Conservation (phyloP, 2,113 vertebrate species). For the Brienomyrus brachyistius region DNA sequence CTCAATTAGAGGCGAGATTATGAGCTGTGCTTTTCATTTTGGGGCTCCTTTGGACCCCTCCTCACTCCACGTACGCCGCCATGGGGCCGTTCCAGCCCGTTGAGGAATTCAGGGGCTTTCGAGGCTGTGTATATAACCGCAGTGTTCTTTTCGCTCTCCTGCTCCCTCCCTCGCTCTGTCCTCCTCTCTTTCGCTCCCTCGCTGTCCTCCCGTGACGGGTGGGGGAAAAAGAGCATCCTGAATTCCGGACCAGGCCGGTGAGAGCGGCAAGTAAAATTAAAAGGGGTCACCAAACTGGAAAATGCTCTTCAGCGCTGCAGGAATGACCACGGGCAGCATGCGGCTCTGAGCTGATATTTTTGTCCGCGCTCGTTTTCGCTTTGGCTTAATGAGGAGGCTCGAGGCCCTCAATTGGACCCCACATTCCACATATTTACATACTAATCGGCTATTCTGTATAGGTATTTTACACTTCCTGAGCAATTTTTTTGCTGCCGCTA, state of each 20-base stretch:
- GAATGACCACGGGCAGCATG: neutral
- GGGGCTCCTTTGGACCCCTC: conserved; percentile 33
- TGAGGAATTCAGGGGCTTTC: conserved; percentile 57
- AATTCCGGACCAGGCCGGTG: conserved; percentile 22
- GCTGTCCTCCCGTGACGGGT: conserved; percentile 19
- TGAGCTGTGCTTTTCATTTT: conserved; percentile 58
- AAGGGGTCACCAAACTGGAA: conserved; percentile 2
- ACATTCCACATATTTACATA: neutral
- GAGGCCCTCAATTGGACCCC: neutral
- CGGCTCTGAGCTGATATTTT: neutral
- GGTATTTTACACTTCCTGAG: neutral
- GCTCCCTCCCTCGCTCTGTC: conserved; percentile 20
- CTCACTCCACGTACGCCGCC: conserved; percentile 36
- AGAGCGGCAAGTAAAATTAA: neutral
- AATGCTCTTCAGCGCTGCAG: neutral
- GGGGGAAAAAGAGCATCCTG: conserved; percentile 43
- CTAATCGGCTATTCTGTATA: neutral
- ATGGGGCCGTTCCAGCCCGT: conserved; percentile 52
- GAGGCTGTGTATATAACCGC: conserved; percentile 48
- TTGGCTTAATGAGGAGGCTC: neutral
- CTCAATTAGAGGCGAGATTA: conserved; percentile 66
- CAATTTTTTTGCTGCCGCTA: neutral
- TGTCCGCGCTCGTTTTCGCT: neutral
- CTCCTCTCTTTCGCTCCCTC: neutral
- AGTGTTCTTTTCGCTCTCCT: conserved; percentile 23